Base-by-base conservation (phyloP, 2,797 vertebrate genomes). In the Danio choprae region DNA sequence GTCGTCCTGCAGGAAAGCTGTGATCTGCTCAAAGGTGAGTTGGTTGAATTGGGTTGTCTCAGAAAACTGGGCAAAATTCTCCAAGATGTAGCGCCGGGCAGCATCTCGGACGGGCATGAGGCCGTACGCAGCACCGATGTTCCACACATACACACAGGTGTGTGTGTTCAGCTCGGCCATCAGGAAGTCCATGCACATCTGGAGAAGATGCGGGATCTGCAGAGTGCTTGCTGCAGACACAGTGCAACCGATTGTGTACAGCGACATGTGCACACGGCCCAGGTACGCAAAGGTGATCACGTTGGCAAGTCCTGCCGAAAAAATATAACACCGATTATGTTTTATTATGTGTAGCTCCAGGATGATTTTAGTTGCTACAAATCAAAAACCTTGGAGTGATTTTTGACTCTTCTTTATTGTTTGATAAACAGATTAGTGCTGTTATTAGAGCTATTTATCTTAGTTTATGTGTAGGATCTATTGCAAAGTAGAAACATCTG, bases 181-280 rank as follows among this genome's bases (percentile, higher is more conserved):
- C 58, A 96, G 93, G 91, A 96, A 96, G 86, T 95, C 89, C 50
- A 91, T 89, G 89, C 95, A 96, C 90, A 94, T 93, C 87, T 93
- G 93, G 16, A 95, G 93, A 43, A 96, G 92, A 62, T 94, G 90
- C 0, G 89, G 91, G 85, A 95, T 94, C 89, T 94, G 94, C 81
- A 96, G 90, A 51, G 90, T 91, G 81, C 90, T 89, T 55, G 95
- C 95, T 0, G 93, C 93, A 0, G 95, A 94, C 16, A 94, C 91
- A 2, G 93, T 95, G 91, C 95, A 96, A 80, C 95, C 93, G 18
- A 95, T 94, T 87, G 95, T 96, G 91, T 95, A 95, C 9, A 96
- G 93, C 2, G 95, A 95, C 92, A 96, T 94, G 90, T 94, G 95
- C 71, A 96, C 93, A 0, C 93, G 95, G 7, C 95, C 95, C 12